Evolutionary conservation across 2,113 vertebrate species (phyloP).

Genomic region (Pygathrix nemaeus): DNA sequence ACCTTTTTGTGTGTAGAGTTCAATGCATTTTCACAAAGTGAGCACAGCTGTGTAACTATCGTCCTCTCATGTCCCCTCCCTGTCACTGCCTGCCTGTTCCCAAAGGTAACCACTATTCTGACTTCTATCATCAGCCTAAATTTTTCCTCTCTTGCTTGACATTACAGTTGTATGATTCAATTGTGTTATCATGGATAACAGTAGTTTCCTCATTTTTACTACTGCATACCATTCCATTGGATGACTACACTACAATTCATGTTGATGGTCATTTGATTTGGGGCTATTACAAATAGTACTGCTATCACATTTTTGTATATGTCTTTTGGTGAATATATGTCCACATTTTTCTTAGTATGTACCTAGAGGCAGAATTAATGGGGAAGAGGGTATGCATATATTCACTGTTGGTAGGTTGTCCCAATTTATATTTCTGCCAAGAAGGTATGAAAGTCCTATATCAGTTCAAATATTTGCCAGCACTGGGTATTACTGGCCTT

Average conservation of each 20-base stretch:
- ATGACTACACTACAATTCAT: neutral
- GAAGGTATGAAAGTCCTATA: neutral
- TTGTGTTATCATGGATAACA: neutral
- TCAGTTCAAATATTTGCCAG: neutral
- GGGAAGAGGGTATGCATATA: neutral
- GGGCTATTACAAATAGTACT: neutral
- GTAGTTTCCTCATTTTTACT: neutral
- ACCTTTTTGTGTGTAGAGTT: neutral
- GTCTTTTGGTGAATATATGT: neutral
- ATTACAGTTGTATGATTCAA: neutral
- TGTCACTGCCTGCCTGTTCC: neutral
- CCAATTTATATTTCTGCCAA: neutral
- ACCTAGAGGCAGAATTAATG: neutral
- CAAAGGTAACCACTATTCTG: neutral
- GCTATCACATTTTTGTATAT: neutral
- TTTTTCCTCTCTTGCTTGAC: neutral
- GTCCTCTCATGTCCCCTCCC: fast-evolving
- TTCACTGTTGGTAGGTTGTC: neutral
- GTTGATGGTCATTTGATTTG: neutral
- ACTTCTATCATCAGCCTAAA: neutral
- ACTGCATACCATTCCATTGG: neutral
- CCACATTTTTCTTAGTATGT: neutral
- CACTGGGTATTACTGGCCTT: neutral
- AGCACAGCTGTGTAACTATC: neutral
- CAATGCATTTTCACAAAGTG: neutral